Percentiles rank a stretch among this genome's conserved stretches.
Conservation (phyloP, 2,888 invertebrate genomes). For the Ophioninae sp. region DNA sequence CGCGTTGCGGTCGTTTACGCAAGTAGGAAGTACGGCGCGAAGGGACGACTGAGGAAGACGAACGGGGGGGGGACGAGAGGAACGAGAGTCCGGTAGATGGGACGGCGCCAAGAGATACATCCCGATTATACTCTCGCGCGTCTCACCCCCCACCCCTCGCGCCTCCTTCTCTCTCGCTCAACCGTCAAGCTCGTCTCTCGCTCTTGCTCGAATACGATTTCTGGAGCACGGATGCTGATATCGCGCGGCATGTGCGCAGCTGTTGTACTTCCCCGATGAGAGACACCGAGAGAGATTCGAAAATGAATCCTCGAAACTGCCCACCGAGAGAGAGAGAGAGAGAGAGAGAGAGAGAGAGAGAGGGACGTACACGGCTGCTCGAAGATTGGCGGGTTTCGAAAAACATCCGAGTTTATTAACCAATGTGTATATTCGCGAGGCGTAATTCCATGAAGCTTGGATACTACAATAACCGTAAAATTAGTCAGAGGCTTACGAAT, state of each 20-base stretch:
- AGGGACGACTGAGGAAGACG: conserved; percentile 26
- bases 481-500: too few relatives aligned
- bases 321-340: conserved; percentile 36
- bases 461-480: too few relatives aligned
- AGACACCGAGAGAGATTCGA: conserved; percentile 24
- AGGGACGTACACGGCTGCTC: conserved; percentile 28
- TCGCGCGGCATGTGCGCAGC: conserved; percentile 35
- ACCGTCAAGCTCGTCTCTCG: background rate
- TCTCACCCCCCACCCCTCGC: background rate
- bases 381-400: conserved; percentile 18
- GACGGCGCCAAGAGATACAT: conserved; percentile 59
- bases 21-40: conserved; percentile 52
- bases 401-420: conserved; percentile 18
- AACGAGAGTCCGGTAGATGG: conserved; percentile 43
- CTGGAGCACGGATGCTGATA: conserved; percentile 32
- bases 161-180: background rate
- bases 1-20: conserved; percentile 58
- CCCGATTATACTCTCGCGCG: conserved; percentile 37
- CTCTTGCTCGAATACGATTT: conserved; percentile 8
- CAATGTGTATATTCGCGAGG: background rate
- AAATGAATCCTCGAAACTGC: conserved; percentile 43
- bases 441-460: background rate
- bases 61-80: conserved; percentile 17
- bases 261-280: conserved; percentile 35
- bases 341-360: too few relatives aligned